A percentile compares a stretch with the other conserved stretches of the same genome.
Evolutionary conservation across 2,888 invertebrate species (phyloP).

Genomic region (Spicauda simplicius): DNA sequence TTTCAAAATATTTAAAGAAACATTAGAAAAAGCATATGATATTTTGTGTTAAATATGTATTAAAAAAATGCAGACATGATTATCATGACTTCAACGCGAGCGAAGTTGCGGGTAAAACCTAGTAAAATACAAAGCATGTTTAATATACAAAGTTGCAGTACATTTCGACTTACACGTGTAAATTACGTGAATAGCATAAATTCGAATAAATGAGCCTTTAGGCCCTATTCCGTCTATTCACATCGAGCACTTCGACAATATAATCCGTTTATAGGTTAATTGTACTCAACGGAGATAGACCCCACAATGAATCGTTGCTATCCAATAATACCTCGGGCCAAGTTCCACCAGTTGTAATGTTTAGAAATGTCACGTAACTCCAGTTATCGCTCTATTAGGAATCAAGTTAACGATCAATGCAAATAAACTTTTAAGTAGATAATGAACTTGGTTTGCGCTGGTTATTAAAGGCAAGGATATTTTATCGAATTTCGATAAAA

Average conservation of each 20-base stretch:
- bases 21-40: no score
- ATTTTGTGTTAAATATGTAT: no score
- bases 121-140: no score
- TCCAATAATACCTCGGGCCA: constrained; percentile 21
- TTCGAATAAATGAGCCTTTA: constrained; percentile 2
- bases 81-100: no score
- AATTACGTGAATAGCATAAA: not conserved
- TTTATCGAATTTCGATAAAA: not conserved
- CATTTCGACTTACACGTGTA: not conserved
- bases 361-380: constrained; percentile 21
- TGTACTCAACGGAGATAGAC: constrained; percentile 24
- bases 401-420: constrained; percentile 16
- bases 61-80: no score
- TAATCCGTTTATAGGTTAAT: constrained; percentile 29
- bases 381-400: constrained; percentile 19
- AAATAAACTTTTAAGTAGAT: not conserved
- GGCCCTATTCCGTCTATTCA: not conserved
- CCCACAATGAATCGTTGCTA: constrained; percentile 14
- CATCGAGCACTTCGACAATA: constrained; percentile 1
- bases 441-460: not conserved
- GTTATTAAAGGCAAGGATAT: not conserved
- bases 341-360: constrained; percentile 18
- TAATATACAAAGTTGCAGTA: no score
- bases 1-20: no score
- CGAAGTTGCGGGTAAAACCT: no score